Base-by-base conservation (phyloP, 2,113 vertebrate genomes). In the Myrmophylax atrothorax region DNA sequence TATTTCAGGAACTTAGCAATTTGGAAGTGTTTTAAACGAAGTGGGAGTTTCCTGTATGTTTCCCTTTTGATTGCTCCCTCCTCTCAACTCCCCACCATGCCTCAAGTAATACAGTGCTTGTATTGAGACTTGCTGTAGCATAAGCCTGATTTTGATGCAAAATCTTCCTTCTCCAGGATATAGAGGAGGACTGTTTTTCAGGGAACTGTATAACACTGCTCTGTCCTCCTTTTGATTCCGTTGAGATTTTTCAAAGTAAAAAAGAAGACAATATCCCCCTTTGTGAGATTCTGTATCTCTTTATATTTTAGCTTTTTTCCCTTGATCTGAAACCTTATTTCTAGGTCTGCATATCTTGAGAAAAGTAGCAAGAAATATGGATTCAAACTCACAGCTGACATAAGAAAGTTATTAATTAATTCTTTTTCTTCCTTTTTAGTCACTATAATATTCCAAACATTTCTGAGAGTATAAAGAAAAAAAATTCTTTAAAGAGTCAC, bases 81-180 rank as follows among this genome's bases (percentile, higher is more conserved):
- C 82, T 91, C 84, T 95, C 58, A 29, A 28, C 93, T 83, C 92
- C 87, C 38, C 60, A n/a, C 16, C 18, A 14, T 47, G 75, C 90
- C 63, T 89, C 92, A 74, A 47, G 82, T 90, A 83, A 85, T 13
- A 97, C 89, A 97, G 80, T 62, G 87, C 89, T 73, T 33, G 58
- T 10, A 96, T 94, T 97, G 92, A 97, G 79, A 76, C 42, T 89
- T 73, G 58, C 59, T 80, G 74, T 40, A 56, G 67, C 10, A 3
- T 35, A 18, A 96, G 95, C 85, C 82, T 80, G 72, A 96, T 96
- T 95, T 94, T 63, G 86, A 97, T 94, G 92, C 90, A 76, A 81
- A 50, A 5, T 90, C 38, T 52, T 85, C 24, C 53, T 67, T 94
- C 62, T 25, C 10, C 4, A 4, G 91, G 74, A 89, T 83, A 94